These are phyloP conservation scores for Colaptes auratus DNA, from an alignment of 2,113 vertebrate genomes.

Conservation along the genomic window DNA sequence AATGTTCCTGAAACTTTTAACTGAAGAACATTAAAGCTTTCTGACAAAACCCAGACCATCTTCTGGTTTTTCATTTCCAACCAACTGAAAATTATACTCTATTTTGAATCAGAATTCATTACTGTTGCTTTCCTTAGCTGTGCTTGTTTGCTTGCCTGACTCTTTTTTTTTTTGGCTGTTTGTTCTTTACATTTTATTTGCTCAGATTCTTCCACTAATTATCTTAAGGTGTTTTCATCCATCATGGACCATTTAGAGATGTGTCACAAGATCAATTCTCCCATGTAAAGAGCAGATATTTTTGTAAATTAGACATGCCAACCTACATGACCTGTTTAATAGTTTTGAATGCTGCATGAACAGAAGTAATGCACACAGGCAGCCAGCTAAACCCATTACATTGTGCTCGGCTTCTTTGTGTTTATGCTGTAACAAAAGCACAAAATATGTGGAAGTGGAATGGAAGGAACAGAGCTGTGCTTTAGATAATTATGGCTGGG, in stretches of 20 bases:
- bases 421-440: neutral
- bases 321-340: neutral
- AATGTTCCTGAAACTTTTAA: neutral
- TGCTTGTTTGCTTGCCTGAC: neutral
- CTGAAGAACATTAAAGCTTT: neutral
- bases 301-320: neutral
- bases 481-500: neutral
- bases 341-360: neutral
- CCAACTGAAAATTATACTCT: neutral
- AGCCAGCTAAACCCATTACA: neutral
- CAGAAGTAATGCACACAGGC: neutral
- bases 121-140: neutral
- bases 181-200: neutral
- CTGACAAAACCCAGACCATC: neutral
- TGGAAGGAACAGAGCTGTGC: neutral
- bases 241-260: neutral
- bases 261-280: neutral
- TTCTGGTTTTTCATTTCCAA: neutral
- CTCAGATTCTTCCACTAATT: neutral
- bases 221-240: neutral
- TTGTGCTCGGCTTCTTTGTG: neutral
- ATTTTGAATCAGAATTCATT: neutral
- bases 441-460: neutral
- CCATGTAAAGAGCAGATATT: neutral
- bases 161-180: neutral